Conservation (phyloP, 2,888 invertebrate genomes). For the Tinea semifulvella region DNA sequence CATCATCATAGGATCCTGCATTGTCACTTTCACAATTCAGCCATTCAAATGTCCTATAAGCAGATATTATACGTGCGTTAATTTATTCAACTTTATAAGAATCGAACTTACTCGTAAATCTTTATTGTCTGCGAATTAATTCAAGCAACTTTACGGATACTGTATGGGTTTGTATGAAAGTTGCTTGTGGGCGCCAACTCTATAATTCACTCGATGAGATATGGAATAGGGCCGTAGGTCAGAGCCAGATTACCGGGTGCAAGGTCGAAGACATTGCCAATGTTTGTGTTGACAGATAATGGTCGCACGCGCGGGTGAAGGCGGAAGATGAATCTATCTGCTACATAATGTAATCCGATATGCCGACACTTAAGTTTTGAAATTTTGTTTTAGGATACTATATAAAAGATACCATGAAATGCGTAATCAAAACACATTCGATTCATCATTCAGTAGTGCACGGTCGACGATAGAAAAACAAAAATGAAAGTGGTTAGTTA, state of each 20-base stretch:
- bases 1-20: too few relatives aligned
- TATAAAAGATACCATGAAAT: conserved; percentile 5
- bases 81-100: too few relatives aligned
- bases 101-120: too few relatives aligned
- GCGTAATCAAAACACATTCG: background rate
- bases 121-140: too few relatives aligned
- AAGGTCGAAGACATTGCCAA: background rate
- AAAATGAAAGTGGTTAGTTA: conserved; percentile 10
- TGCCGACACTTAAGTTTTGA: conserved; percentile 1
- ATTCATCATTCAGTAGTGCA: background rate
- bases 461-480: conserved; percentile 6
- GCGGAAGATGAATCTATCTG: conserved; percentile 9
- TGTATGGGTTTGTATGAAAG: too few relatives aligned
- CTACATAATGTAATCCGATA: conserved; percentile 6
- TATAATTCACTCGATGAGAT: too few relatives aligned
- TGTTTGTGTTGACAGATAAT: background rate
- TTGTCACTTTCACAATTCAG: too few relatives aligned
- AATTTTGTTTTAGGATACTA: background rate
- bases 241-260: background rate
- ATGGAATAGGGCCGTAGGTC: too few relatives aligned
- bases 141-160: too few relatives aligned
- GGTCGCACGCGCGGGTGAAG: background rate
- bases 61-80: too few relatives aligned
- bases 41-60: too few relatives aligned
- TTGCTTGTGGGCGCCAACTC: too few relatives aligned